Evolutionary conservation across 2,888 invertebrate genomes (phyloP).

Genomic region (Strigamia crassipes): DNA sequence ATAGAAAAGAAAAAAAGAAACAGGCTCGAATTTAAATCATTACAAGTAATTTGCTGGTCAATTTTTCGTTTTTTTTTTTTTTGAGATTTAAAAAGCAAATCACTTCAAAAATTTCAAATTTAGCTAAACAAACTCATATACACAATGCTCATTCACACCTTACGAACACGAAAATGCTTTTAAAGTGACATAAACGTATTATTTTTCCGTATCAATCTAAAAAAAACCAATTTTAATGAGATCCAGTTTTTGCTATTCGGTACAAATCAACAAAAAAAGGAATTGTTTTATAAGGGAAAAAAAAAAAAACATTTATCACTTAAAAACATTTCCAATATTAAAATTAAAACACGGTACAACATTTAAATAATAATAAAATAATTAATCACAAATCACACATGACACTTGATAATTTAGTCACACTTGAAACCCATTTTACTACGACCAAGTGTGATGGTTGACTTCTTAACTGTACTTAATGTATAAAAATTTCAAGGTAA

Average conservation of each 20-base stretch:
- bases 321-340: neutral
- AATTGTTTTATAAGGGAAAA: no score
- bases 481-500: neutral
- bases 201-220: neutral
- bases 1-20: neutral
- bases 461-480: neutral
- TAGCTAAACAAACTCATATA: neutral
- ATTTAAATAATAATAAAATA: neutral
- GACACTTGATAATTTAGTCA: neutral
- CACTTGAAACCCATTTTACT: neutral
- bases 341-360: neutral
- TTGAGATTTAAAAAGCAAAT: neutral
- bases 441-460: constrained; percentile 6
- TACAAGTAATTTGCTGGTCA: neutral
- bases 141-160: constrained; percentile 14
- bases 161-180: neutral
- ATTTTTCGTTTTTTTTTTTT: neutral
- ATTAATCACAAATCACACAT: neutral
- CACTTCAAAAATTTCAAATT: constrained; percentile 1
- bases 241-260: no score
- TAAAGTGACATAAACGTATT: neutral
- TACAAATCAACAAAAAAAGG: no score
- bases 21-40: neutral
- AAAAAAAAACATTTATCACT: neutral
- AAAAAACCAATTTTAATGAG: neutral